These are phyloP conservation scores for Oncopeltus fasciatus DNA, from an alignment of 1,140 invertebrate species.

Conservation along the genomic window DNA sequence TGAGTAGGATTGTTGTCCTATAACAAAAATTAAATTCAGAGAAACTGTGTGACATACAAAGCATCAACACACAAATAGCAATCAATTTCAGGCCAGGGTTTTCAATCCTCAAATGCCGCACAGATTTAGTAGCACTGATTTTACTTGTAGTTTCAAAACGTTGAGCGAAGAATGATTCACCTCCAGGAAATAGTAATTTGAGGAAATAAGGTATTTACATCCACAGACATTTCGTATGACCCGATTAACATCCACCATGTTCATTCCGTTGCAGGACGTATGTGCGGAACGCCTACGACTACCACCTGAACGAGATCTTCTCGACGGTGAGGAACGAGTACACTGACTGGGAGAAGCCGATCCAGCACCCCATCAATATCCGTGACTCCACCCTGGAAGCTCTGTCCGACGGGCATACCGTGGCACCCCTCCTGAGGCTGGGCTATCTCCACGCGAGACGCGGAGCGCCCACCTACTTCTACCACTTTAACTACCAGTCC, in stretches of 20 bases:
- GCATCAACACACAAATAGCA: too few relatives aligned
- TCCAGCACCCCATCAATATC: constrained; percentile 66
- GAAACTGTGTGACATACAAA: too few relatives aligned
- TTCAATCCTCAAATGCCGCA: too few relatives aligned
- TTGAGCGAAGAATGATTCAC: too few relatives aligned
- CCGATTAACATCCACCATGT: too few relatives aligned
- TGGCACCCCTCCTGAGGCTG: constrained; percentile 51
- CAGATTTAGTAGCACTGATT: too few relatives aligned
- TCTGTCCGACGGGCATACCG: constrained; percentile 67
- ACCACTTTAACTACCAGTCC: constrained; percentile 67
- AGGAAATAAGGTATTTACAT: too few relatives aligned
- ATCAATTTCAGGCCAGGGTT: too few relatives aligned
- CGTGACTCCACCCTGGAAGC: constrained; percentile 76
- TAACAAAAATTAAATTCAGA: too few relatives aligned
- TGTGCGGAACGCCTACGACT: constrained; percentile 71
- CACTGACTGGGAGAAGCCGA: constrained; percentile 79
- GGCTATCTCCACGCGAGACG: constrained; percentile 52
- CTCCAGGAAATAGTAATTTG: too few relatives aligned
- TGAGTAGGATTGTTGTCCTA: too few relatives aligned
- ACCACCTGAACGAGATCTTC: constrained; percentile 83
- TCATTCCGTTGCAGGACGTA: constrained; percentile 47
- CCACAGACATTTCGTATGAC: background rate
- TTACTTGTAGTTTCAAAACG: too few relatives aligned
- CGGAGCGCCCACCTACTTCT: constrained; percentile 56
- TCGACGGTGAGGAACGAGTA: constrained; percentile 83